Evolutionary conservation across 2,113 vertebrate species (phyloP).

Genomic region (Gasterosteus aculeatus): DNA sequence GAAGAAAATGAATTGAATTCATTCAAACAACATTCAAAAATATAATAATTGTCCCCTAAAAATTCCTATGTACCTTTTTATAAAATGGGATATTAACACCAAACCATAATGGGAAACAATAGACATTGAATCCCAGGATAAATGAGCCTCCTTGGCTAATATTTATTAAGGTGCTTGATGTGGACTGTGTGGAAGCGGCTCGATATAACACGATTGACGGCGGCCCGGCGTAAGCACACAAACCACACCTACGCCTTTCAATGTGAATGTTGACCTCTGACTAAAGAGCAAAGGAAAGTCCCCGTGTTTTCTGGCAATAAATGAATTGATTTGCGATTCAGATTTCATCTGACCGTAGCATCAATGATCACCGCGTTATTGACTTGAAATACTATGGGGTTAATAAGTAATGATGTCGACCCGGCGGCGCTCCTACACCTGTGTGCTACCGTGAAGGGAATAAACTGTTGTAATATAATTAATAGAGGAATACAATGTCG

Average conservation of each 20-base stretch:
- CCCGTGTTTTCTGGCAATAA: constrained; percentile 26
- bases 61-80: background rate
- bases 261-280: background rate
- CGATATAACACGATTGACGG: background rate
- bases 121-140: background rate
- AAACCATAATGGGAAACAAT: background rate
- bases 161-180: background rate
- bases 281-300: background rate
- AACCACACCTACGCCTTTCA: background rate
- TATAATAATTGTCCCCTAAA: no score
- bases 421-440: background rate
- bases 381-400: no score
- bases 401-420: no score
- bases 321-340: background rate
- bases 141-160: background rate
- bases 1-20: no score
- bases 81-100: background rate
- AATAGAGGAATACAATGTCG: background rate
- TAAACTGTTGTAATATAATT: background rate
- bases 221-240: background rate
- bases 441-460: background rate
- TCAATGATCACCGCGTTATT: no score
- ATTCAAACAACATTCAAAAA: no score
- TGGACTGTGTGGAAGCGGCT: background rate
- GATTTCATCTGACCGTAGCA: no score